Base-by-base conservation (phyloP, 2,888 invertebrate species). In the Erebia epiphron region DNA sequence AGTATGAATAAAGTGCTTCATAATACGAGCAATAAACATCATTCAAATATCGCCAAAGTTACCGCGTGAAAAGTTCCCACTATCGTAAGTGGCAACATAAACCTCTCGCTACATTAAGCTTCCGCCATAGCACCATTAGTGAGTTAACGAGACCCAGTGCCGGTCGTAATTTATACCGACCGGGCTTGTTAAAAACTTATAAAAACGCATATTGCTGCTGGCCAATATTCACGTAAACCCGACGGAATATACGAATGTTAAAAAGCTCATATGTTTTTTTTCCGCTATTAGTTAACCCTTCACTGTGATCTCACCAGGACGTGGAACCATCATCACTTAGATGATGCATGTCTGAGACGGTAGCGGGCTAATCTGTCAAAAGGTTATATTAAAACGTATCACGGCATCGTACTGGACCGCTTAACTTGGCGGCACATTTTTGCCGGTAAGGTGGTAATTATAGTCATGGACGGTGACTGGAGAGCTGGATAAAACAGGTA, bases 171-270 rank as follows among this genome's bases (percentile, higher is more conserved):
- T 92, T 93, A 92, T 92, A 91, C 91, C 91, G 92, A 87, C 89
- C 87, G 88, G 90, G 91, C 92, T 92, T 92, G 92, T 93, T 93
- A 93, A 92, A 93, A 93, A 93, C 92, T 92, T 92, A 92, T 92
- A 93, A 92, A 93, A 92, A 92, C 90, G 92, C 92, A 92, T 92
- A 92, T 92, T 92, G 92, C 92, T 93, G 91, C 91, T 84, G 86
- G 90, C 90, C 92, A 92, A 92, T 92, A 92, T 92, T 92, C 91
- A 89, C 86, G 87, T 49, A 43, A 35, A 14, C 57, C 35, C 54
- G 18, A 10, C 35, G 2, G 57, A 58, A 58, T 58, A 58, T 58
- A 13, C 57, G 35, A 14, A 57, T 35, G 57, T 8, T 58, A 58
- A 35, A 58, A 58, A 14, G 1, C n/a, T 35, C n/a, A 18, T 54